These are phyloP conservation scores for Dryococelus australis DNA, from an alignment of 2,888 invertebrate genomes.

Conservation along the genomic window DNA sequence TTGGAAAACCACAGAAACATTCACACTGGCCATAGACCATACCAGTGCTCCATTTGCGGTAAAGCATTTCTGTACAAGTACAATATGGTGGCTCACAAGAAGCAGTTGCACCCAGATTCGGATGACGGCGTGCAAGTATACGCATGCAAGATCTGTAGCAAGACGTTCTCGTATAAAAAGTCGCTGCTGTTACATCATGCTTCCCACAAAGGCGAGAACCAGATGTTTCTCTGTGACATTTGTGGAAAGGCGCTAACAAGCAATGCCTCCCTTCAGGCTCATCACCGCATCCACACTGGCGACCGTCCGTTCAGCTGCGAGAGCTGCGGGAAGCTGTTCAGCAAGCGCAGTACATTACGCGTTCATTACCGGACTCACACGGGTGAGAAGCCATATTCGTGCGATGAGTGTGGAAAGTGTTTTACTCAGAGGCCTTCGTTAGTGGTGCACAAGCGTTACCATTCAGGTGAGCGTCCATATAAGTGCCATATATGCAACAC, in stretches of 20 bases:
- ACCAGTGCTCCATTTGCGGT: slow-evolving; percentile 55
- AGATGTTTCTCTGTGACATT: slow-evolving; percentile 38
- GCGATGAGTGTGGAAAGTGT: slow-evolving; percentile 61
- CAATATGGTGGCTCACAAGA: slow-evolving; percentile 55
- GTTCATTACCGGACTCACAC: slow-evolving; percentile 50
- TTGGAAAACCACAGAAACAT: slow-evolving; percentile 53
- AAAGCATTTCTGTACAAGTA: slow-evolving; percentile 57
- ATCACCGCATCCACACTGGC: slow-evolving; percentile 35
- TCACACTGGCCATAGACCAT: slow-evolving; percentile 51
- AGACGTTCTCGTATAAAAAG: slow-evolving; percentile 41
- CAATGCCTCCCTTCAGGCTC: slow-evolving; percentile 37
- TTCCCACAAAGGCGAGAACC: slow-evolving; percentile 38
- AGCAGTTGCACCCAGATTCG: slow-evolving; percentile 52
- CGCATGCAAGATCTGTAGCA: slow-evolving; percentile 37
- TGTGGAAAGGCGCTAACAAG: slow-evolving; percentile 41
- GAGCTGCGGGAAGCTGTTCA: slow-evolving; percentile 35
- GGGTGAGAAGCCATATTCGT: slow-evolving; percentile 62
- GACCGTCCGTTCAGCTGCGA: slow-evolving; percentile 36
- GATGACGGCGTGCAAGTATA: slow-evolving; percentile 34
- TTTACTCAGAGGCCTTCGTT: slow-evolving; percentile 63
- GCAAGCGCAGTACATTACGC: slow-evolving; percentile 31
- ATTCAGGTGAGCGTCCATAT: slow-evolving; percentile 55
- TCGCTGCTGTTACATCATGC: slow-evolving; percentile 38
- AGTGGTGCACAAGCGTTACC: slow-evolving; percentile 61
- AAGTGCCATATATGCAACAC: slow-evolving; percentile 37